Evolutionary conservation across 2,888 invertebrate species (phyloP), one percentile per base, ranked within the genome.

Genomic region (Bruchidius siliquastri): DNA sequence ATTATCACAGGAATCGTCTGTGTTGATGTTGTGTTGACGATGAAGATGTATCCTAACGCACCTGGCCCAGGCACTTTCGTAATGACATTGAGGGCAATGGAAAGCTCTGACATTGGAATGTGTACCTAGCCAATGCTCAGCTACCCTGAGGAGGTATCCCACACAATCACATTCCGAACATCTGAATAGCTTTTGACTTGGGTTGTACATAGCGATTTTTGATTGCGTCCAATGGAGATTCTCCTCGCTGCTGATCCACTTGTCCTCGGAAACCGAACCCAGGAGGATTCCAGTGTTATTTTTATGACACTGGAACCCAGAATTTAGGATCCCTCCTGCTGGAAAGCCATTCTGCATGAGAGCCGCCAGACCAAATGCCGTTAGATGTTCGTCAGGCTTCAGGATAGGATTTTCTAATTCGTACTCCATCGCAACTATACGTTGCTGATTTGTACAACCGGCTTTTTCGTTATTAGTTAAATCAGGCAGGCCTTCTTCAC

Each of bases 131-230:
- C 93, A 93, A 86, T 93, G 93, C 85, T 93, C 93, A 0, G 93
- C 93, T 22, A 93, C 90, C 76, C 93, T 88, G 72, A 92, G 91
- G 76, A 93, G 88, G 85, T 92, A 92, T 22, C 93, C 93, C 20
- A 92, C 92, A 86, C 92, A 92, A 84, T 93, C 92, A 86, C 93
- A 93, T 83, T 93, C 93, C 71, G 91, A 89, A 86, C 93, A 93
- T 82, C 92, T 90, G 87, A 93, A 93, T 72, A 93, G 88, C 75
- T 93, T 91, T 86, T 93, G 93, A 74, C 91, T 90, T 0, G 92
- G 91, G 87, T 93, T 93, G 87, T 93, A 95, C 79, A 93, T 92
- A 73, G 94, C 94, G 76, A 95, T 90, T 86, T 93, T 93, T 68
- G 94, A 94, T 82, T 92, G 91, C 76, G 93, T 93, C 92, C 93